phyloP scores from a whole-genome alignment of 2,113 vertebrate species.

The Hippocampus guttulatus region DNA sequence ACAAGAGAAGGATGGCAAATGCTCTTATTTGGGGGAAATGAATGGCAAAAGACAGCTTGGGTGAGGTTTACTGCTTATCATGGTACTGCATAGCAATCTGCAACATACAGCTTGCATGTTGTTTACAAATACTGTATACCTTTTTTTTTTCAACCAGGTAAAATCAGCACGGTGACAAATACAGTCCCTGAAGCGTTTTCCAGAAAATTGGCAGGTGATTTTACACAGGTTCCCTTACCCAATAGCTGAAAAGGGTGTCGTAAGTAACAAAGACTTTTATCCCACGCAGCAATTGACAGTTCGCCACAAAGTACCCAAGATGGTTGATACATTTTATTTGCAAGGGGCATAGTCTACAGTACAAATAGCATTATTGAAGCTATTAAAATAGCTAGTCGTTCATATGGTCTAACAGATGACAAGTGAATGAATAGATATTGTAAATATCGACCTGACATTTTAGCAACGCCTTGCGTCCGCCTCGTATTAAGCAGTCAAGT shows the following conservation, averaged over 20 bases:
- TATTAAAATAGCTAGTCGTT: not conserved
- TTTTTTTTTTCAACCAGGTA: not conserved
- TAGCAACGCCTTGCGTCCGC: not conserved
- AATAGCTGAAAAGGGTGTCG: too few relatives aligned
- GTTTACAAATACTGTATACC: too few relatives aligned
- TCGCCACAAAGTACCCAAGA: not conserved
- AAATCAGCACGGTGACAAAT: not conserved
- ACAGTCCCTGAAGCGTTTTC: not conserved
- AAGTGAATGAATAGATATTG: not conserved
- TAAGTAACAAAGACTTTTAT: too few relatives aligned
- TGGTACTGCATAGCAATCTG: not conserved
- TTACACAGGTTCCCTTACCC: too few relatives aligned
- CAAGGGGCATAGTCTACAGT: too few relatives aligned
- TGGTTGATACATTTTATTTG: too few relatives aligned
- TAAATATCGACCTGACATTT: not conserved
- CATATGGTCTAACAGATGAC: not conserved
- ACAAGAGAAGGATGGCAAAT: conserved; percentile 3
- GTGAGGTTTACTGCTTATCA: not conserved
- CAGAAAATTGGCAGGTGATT: not conserved
- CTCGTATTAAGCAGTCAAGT: not conserved
- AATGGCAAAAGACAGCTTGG: not conserved
- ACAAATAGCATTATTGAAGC: not conserved
- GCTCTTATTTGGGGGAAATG: conserved; percentile 17
- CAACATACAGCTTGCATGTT: too few relatives aligned
- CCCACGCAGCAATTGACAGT: not conserved